Conservation (phyloP, 1,140 invertebrate species). For the Gryllus bimaculatus region DNA sequence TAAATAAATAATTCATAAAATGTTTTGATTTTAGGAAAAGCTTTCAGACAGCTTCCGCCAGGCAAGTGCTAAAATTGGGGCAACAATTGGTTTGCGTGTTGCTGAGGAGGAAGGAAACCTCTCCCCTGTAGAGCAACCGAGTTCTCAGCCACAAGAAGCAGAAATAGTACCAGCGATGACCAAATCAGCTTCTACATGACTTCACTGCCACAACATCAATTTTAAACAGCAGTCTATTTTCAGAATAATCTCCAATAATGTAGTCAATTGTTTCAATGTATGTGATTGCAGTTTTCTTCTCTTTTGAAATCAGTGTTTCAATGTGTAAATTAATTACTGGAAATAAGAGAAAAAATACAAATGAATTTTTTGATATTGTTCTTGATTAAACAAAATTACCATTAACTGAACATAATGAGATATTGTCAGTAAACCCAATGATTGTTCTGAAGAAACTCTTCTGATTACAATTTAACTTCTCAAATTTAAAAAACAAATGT, state of each 20-base stretch:
- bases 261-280: not conserved
- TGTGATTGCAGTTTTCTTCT: not conserved
- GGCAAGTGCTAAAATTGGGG: slow-evolving; percentile 74
- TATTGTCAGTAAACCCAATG: not conserved
- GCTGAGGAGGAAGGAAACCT: slow-evolving; percentile 50
- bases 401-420: not conserved
- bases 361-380: not conserved
- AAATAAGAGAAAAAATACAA: not conserved
- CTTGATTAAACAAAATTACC: not conserved
- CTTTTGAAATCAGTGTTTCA: not conserved
- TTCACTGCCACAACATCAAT: not conserved
- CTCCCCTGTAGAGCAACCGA: not conserved
- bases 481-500: no score
- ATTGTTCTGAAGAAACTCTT: not conserved
- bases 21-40: slow-evolving; percentile 42
- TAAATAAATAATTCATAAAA: not conserved
- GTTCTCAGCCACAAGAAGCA: not conserved
- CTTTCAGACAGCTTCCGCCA: slow-evolving; percentile 73
- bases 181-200: slow-evolving; percentile 10
- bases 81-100: slow-evolving; percentile 70
- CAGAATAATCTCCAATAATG: not conserved
- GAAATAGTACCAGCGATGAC: slow-evolving; percentile 6
- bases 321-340: not conserved
- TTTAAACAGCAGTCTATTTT: slow-evolving; percentile 1
- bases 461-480: no score